Evolutionary conservation across 2,113 vertebrate genomes (phyloP).

Genomic region (Nicator chloris): DNA sequence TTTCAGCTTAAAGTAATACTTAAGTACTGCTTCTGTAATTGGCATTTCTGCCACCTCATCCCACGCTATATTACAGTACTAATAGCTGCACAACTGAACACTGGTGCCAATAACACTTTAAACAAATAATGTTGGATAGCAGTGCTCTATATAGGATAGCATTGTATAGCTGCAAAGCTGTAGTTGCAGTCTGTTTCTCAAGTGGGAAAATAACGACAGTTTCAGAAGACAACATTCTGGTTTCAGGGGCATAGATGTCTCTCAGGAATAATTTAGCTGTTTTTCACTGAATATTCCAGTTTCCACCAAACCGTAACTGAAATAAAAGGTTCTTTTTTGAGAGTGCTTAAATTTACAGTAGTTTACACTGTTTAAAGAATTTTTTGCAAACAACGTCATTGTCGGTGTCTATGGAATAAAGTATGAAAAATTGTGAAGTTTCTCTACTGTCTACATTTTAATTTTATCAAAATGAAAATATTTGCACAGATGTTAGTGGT

Average conservation of each 20-base stretch:
- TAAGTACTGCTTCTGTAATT: rapidly evolving
- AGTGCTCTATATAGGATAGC: background rate
- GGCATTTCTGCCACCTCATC: background rate
- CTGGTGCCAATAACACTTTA: background rate
- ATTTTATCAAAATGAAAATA: background rate
- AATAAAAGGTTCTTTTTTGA: background rate
- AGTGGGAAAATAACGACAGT: background rate
- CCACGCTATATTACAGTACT: background rate
- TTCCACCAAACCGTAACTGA: background rate
- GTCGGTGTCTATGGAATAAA: background rate
- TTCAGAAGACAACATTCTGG: background rate
- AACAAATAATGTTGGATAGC: background rate
- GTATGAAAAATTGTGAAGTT: background rate
- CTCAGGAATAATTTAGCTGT: background rate
- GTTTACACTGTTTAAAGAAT: background rate
- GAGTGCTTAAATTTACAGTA: background rate
- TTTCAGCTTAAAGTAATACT: background rate
- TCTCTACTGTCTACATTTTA: background rate
- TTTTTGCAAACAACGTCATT: background rate
- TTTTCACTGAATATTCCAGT: background rate
- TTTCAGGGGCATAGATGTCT: background rate
- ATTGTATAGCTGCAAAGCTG: background rate
- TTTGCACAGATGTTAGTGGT: background rate
- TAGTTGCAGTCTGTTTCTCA: background rate
- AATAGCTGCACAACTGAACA: background rate